These are phyloP conservation scores for Lanius ludovicianus DNA, from an alignment of 2,113 vertebrate genomes.

Conservation along the genomic window DNA sequence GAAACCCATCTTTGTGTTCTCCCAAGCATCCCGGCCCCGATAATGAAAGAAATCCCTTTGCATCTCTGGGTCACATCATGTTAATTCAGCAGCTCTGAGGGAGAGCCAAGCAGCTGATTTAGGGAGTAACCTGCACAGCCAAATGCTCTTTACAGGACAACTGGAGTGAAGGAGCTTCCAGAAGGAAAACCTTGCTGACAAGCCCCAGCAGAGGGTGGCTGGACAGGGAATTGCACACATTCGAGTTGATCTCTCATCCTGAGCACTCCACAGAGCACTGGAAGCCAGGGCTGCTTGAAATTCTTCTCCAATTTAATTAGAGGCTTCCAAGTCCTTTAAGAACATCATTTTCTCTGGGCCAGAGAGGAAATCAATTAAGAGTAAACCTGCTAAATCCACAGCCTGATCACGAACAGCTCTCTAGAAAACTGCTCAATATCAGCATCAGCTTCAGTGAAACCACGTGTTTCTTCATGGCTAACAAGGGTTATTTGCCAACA, in stretches of 20 bases:
- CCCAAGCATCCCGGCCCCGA: not conserved
- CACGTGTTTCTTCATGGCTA: not conserved
- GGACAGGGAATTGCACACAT: not conserved
- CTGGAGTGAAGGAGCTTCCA: not conserved
- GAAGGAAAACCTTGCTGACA: not conserved
- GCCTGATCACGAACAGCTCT: not conserved
- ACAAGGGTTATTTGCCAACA: not conserved
- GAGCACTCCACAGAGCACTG: not conserved
- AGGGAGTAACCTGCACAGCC: not conserved
- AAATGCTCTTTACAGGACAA: not conserved
- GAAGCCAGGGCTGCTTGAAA: not conserved
- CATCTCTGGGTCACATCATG: conserved; percentile 27
- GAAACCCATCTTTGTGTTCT: conserved; percentile 28
- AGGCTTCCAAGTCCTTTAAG: not conserved
- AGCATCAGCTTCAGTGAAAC: not conserved
- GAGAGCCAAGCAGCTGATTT: not conserved
- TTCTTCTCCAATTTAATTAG: not conserved
- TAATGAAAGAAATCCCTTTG: conserved; percentile 56
- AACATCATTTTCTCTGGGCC: not conserved
- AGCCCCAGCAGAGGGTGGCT: not conserved
- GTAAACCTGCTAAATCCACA: not conserved
- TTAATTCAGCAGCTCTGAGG: conserved; percentile 9
- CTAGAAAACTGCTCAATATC: not conserved
- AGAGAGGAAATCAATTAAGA: not conserved
- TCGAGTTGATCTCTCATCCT: not conserved